Percentiles rank a stretch among this genome's conserved stretches.
phyloP scores from a whole-genome alignment of 2,113 vertebrate species.

The Caracal caracal region DNA sequence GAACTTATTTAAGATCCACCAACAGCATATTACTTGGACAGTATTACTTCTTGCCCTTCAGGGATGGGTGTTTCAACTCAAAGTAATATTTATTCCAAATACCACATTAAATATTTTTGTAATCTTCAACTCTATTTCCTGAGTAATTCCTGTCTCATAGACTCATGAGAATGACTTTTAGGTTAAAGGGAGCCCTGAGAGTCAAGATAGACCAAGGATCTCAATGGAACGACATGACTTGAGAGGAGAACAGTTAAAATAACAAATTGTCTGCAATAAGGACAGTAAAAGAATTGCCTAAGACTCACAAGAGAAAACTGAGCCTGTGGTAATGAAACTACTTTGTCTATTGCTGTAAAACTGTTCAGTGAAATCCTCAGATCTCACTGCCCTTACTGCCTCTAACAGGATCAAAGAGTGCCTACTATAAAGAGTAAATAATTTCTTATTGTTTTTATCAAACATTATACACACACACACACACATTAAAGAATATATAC shows the following conservation, averaged over 20 bases:
- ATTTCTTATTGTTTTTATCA: slow-evolving; percentile 20
- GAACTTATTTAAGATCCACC: slow-evolving; percentile 60
- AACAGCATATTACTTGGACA: not conserved
- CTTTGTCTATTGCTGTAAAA: slow-evolving; percentile 59
- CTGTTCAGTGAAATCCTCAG: slow-evolving; percentile 12
- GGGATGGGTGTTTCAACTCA: slow-evolving; percentile 31
- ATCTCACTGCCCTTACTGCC: not conserved
- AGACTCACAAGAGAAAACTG: slow-evolving; percentile 58
- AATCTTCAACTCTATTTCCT: slow-evolving; percentile 65
- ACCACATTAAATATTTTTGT: slow-evolving; percentile 33
- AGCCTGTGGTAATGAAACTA: slow-evolving; percentile 65
- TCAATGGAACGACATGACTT: not conserved
- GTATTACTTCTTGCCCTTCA: slow-evolving; percentile 38
- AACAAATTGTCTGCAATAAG: slow-evolving; percentile 65
- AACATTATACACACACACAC: not conserved
- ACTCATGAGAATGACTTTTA: not conserved
- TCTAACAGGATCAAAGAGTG: not conserved
- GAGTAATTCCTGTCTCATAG: slow-evolving; percentile 1
- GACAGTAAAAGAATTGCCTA: not conserved
- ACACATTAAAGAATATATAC: not conserved
- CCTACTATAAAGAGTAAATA: not conserved
- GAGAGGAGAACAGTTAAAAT: slow-evolving; percentile 33
- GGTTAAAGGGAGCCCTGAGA: slow-evolving; percentile 52
- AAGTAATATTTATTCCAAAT: slow-evolving; percentile 63
- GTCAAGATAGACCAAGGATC: not conserved